Conservation (phyloP, 2,113 vertebrate species). For the Anarrhichthys ocellatus region DNA sequence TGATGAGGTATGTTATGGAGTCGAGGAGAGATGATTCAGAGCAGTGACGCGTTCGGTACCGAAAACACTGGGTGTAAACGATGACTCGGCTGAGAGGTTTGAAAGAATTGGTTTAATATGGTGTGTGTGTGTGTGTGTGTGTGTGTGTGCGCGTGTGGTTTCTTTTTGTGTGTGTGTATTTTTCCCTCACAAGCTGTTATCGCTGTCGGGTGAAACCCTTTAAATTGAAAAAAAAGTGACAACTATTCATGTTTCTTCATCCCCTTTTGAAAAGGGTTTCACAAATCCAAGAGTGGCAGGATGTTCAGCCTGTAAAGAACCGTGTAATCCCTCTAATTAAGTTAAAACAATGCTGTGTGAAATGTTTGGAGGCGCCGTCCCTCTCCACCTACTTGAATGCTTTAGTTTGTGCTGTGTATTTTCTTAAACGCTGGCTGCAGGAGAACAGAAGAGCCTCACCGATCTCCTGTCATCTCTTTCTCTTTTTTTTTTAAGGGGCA, state of each 20-base stretch:
- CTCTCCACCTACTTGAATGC: not conserved
- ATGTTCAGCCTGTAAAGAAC: constrained; percentile 17
- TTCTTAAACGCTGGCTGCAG: no score
- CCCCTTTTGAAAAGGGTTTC: constrained; percentile 25
- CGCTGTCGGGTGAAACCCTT: constrained; percentile 43
- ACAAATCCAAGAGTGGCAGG: constrained; percentile 20
- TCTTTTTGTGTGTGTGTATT: constrained; percentile 26
- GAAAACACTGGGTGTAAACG: constrained; percentile 56
- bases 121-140: not conserved
- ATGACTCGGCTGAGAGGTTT: constrained; percentile 60
- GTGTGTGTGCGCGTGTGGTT: constrained; percentile 1
- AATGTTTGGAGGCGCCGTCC: constrained; percentile 11
- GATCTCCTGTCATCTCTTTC: constrained; percentile 25
- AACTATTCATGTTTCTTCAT: constrained; percentile 39
- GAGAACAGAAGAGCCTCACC: constrained; percentile 14
- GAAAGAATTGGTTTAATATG: constrained; percentile 58
- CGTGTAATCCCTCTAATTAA: constrained; percentile 52
- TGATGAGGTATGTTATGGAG: constrained; percentile 72
- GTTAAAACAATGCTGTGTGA: constrained; percentile 21
- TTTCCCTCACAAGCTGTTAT: constrained; percentile 35
- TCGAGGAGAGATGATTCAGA: constrained; percentile 72
- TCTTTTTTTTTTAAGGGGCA: constrained; percentile 74
- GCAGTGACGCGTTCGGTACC: constrained; percentile 51
- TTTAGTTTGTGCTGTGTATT: not conserved
- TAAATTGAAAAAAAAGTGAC: constrained; percentile 26